Percentiles rank a stretch among this genome's conserved stretches.
Conservation (phyloP, 2,888 invertebrate species). For the Drosophila ochracea region DNA sequence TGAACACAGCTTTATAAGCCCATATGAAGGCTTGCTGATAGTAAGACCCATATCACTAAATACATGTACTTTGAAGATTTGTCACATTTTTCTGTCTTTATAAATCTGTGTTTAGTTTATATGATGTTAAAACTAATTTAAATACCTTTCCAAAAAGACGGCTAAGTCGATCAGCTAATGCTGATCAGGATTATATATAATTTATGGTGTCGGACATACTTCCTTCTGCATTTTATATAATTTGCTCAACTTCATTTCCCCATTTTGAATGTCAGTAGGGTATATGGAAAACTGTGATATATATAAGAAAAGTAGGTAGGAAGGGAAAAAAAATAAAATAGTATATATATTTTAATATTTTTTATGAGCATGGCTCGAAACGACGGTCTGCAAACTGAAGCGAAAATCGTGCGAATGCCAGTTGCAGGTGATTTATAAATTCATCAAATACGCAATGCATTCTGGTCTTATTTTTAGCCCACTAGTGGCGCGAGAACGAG, state of each 20-base stretch:
- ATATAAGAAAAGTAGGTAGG: background rate
- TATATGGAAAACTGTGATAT: conserved; percentile 20
- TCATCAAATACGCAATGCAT: conserved; percentile 58
- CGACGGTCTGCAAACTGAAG: conserved; percentile 35
- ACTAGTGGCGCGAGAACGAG: conserved; percentile 1
- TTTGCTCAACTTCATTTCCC: background rate
- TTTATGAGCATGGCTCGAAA: conserved; percentile 48
- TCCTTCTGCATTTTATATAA: background rate
- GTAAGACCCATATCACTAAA: background rate
- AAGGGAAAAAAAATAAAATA: conserved; percentile 28
- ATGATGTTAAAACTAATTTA: background rate
- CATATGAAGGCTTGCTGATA: background rate
- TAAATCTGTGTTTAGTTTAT: background rate
- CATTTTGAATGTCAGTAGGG: background rate
- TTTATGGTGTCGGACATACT: background rate
- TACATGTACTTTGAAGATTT: background rate
- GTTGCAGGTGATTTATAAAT: conserved; percentile 68
- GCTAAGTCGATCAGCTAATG: background rate
- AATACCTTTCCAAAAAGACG: rapidly evolving
- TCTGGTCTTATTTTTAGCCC: conserved; percentile 40
- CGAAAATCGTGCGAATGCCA: conserved; percentile 28
- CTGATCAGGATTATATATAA: background rate
- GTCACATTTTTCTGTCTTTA: background rate
- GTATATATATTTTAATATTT: conserved; percentile 63
- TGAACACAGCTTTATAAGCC: background rate